Evolutionary conservation across 2,888 invertebrate species (phyloP).

Genomic region (Terebella lapidaria): DNA sequence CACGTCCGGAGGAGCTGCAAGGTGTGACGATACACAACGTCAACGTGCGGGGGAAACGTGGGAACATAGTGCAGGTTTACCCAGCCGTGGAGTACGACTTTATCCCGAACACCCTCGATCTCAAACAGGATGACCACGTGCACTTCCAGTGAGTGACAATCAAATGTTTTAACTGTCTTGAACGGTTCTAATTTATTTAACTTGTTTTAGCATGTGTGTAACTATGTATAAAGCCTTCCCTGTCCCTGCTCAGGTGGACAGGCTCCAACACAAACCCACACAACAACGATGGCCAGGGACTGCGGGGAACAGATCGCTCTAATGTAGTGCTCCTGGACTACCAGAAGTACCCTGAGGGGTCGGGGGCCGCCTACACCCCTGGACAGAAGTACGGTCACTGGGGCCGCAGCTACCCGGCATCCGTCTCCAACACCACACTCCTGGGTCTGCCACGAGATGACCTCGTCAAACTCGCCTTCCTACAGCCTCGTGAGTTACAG

Average conservation of each 20-base stretch:
- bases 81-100: constrained; percentile 53
- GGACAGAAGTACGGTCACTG: constrained; percentile 38
- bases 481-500: constrained; percentile 22
- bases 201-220: too few relatives aligned
- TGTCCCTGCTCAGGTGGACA: constrained; percentile 49
- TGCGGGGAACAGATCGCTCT: constrained; percentile 46
- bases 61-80: constrained; percentile 53
- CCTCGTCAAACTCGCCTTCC: constrained; percentile 37
- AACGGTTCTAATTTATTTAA: too few relatives aligned
- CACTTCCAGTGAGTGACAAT: constrained; percentile 49
- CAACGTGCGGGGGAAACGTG: constrained; percentile 52
- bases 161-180: not conserved
- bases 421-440: constrained; percentile 32
- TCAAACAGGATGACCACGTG: constrained; percentile 35
- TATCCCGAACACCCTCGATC: constrained; percentile 45
- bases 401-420: constrained; percentile 44
- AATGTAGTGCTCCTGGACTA: constrained; percentile 41
- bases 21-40: constrained; percentile 42
- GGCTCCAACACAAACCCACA: constrained; percentile 51
- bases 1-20: constrained; percentile 28
- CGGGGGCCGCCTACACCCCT: constrained; percentile 20
- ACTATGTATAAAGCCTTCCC: too few relatives aligned
- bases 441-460: constrained; percentile 36
- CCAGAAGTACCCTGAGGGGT: constrained; percentile 38
- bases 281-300: constrained; percentile 51